Conservation (phyloP, 2,113 vertebrate genomes). For the Piliocolobus tephrosceles region DNA sequence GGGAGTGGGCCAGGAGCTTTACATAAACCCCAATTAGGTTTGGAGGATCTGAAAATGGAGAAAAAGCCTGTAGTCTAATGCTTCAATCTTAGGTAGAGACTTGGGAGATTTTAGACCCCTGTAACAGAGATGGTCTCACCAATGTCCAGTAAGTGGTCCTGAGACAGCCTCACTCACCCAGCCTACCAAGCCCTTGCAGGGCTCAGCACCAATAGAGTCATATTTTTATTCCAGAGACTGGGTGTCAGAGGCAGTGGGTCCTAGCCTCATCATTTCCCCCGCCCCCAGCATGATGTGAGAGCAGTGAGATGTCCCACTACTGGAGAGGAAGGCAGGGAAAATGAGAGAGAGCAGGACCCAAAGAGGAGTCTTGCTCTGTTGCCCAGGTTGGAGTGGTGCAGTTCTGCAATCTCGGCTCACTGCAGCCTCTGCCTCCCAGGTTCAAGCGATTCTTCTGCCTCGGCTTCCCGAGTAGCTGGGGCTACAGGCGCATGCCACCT, state of each 20-base stretch:
- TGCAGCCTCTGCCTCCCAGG: too few species aligned
- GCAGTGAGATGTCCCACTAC: accelerated
- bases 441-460: too few species aligned
- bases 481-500: too few species aligned
- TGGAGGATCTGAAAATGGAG: background rate
- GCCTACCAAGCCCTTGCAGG: accelerated
- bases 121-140: background rate
- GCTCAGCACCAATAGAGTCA: background rate
- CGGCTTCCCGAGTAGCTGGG: too few species aligned
- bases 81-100: background rate
- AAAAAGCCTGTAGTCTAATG: background rate
- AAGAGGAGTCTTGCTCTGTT: too few species aligned
- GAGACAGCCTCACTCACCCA: background rate
- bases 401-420: too few species aligned
- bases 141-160: background rate
- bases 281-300: background rate
- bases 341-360: background rate
- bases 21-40: too few species aligned
- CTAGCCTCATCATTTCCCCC: too few species aligned
- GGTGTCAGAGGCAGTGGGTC: background rate
- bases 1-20: too few species aligned
- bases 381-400: too few species aligned
- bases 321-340: background rate
- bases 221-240: background rate
- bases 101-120: accelerated